Percentiles rank a stretch among this genome's conserved stretches.
phyloP scores from a whole-genome alignment of 2,888 invertebrate genomes.

The Byasa hedistus region DNA sequence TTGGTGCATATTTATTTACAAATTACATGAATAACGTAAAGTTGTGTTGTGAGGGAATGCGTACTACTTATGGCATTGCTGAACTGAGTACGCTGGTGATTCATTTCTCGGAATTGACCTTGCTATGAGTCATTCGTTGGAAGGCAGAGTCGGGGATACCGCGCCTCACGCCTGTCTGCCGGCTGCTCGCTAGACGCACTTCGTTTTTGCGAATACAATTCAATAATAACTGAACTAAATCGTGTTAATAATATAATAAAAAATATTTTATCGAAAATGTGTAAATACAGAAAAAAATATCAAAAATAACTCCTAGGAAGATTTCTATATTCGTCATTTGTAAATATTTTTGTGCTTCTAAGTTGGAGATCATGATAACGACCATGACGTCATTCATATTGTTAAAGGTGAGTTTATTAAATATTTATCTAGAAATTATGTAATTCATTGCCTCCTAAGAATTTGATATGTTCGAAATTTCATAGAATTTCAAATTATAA shows the following conservation, averaged over 20 bases:
- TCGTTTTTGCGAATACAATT: slow-evolving; percentile 60
- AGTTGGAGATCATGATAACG: slow-evolving; percentile 78
- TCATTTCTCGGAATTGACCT: slow-evolving; percentile 82
- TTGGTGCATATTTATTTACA: slow-evolving; percentile 37
- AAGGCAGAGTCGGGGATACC: slow-evolving; percentile 81
- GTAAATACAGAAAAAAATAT: slow-evolving; percentile 46
- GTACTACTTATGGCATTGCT: slow-evolving; percentile 71
- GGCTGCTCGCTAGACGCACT: slow-evolving; percentile 71
- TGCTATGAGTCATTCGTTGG: slow-evolving; percentile 81
- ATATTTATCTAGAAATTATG: slow-evolving; percentile 27
- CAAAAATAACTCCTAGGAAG: slow-evolving; percentile 45
- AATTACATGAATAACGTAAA: slow-evolving; percentile 50
- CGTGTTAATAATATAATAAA: slow-evolving; percentile 45
- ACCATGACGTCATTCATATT: slow-evolving; percentile 80
- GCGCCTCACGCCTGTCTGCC: slow-evolving; percentile 79
- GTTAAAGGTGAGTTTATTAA: slow-evolving; percentile 65
- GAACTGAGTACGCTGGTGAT: slow-evolving; percentile 77
- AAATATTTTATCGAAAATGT: slow-evolving; percentile 53
- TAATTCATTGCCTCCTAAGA: slow-evolving; percentile 7
- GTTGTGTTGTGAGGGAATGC: slow-evolving; percentile 66
- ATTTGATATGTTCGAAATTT: slow-evolving; percentile 12
- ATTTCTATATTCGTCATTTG: slow-evolving; percentile 44
- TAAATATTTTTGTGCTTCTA: slow-evolving; percentile 64
- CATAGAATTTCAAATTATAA: slow-evolving; percentile 36
- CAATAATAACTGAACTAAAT: slow-evolving; percentile 43